Evolutionary conservation across 2,113 vertebrate species (phyloP), one percentile per base, ranked within the genome.

Genomic region (Malurus alboscapulatus): DNA sequence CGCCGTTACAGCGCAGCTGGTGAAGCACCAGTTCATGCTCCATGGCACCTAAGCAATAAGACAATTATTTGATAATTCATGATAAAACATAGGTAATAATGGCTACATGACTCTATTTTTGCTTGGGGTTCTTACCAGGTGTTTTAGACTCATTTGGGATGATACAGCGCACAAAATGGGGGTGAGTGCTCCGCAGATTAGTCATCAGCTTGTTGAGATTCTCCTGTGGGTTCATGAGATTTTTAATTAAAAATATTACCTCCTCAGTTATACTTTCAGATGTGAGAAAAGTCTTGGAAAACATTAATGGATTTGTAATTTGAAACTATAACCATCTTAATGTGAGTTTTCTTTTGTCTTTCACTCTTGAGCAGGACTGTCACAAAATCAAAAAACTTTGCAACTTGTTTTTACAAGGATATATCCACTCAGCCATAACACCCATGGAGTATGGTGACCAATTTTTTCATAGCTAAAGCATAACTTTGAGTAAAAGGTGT

Each of bases 131-230:
- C 94, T 89, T 93, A 93, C 91, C 91, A 44, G 91, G 91, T 71
- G 91, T 93, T 76, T 93, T 93, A 26, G 87, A n/a, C 48, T 93
- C 91, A 14, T 93, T 93, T 16, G 91, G 91, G 69, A 93, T 93
- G 69, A 93, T 93, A 4, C 91, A 93, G 45, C 91, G 91, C 45
- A 93, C 91, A 85, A 93, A 93, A 22, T 93, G 91, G 0, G 91
- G 91, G 57, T 93, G 91, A 29, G 91, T 93, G 81, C 91, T 93
- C 40, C 91, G 26, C 72, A 93, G 45, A 2, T 93, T 93, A n/a
- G 91, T 93, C 91, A 93, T 93, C 68, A 93, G 81, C 63, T 97
- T 99, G 92, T 98, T 98, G 34, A 99, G 77, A 45, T 99, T 99
- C 66, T 99, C 98, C 98, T 99, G 88, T 93, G 36, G 47, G 55